Base-by-base conservation (phyloP, 2,797 vertebrate species). In the Agapornis canus region DNA sequence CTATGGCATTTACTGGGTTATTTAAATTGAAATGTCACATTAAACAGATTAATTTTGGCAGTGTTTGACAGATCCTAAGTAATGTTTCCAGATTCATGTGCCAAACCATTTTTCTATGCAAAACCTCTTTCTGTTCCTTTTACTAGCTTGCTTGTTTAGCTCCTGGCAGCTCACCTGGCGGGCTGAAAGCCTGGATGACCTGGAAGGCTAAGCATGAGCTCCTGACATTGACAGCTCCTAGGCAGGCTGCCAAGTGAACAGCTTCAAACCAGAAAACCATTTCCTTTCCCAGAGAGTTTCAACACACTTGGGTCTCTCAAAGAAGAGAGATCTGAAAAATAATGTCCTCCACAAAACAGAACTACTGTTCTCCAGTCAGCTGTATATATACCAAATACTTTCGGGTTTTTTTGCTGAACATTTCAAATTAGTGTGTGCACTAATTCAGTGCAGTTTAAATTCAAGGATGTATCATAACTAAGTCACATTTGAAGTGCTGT, bases 111-210 rank as follows among this genome's bases (percentile, higher is more conserved):
- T 78, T 83, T 81, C 61, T 75, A 2, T 13, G 6, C 57, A 52
- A 87, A 87, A 59, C 8, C 9, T 52, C 80, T 54, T 52, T 27
- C 35, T 3, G 1, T 76, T 79, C 7, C 17, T 77, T 32, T 75
- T 3, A 0, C 31, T 78, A 8, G 11, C 18, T 48, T 64, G 7
- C 56, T 70, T 81, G 35, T 71, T 94, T 71, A 86, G 57, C 61
- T 86, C n/a, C 86, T 94, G 87, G 84, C 64, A 92, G 63, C 76
- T 92, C 87, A 95, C 82, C 89, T 92, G 71, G 31, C 49, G 60
- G 25, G 64, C 51, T 83, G 52, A 68, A 81, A 82, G 39, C 43
- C 76, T 64, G 59, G 27, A 54, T 65, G 23, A 47, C 80, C 86
- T 77, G 59, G 70, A 71, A 92, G 25, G 66, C n/a, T 83, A 32